Evolutionary conservation across 2,888 invertebrate species (phyloP).

Genomic region (Xylota segnis): DNA sequence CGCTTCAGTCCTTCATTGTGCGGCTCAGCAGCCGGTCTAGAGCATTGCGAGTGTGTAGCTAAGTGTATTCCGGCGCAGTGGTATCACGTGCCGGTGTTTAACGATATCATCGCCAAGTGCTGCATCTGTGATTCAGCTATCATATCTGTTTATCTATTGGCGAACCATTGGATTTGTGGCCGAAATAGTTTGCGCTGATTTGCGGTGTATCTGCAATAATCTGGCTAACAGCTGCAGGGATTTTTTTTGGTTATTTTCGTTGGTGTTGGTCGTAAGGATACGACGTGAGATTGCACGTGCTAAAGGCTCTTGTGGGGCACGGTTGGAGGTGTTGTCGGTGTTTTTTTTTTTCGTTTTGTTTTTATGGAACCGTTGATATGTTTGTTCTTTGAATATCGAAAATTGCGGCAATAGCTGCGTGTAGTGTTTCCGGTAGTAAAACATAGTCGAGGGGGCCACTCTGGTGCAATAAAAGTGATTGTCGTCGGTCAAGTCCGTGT

Average conservation of each 20-base stretch:
- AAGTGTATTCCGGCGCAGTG: conserved; percentile 24
- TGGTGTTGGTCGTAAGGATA: conserved; percentile 39
- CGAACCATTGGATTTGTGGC: conserved; percentile 58
- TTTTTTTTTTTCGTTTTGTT: conserved; percentile 64
- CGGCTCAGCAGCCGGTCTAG: conserved; percentile 72
- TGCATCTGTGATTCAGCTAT: conserved; percentile 61
- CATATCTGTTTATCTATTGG: conserved; percentile 67
- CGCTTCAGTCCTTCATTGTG: conserved; percentile 74
- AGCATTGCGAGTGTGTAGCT: conserved; percentile 37
- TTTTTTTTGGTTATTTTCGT: background rate
- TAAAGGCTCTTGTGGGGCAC: conserved; percentile 10
- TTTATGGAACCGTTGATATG: conserved; percentile 63
- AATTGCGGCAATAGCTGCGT: conserved; percentile 62
- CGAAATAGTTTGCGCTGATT: conserved; percentile 66
- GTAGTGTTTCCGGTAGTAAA: conserved; percentile 50
- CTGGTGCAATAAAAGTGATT: conserved; percentile 70
- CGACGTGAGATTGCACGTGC: conserved; percentile 71
- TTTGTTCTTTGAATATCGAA: conserved; percentile 67
- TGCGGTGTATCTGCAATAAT: conserved; percentile 61
- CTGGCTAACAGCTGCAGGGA: conserved; percentile 53
- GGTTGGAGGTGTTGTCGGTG: conserved; percentile 8
- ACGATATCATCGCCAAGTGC: conserved; percentile 31
- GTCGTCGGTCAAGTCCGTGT: conserved; percentile 62
- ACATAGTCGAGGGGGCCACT: conserved; percentile 46
- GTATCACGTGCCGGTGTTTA: conserved; percentile 59